Evolutionary conservation across 2,888 invertebrate species (phyloP).

Genomic region (Acanthopleura granulata): DNA sequence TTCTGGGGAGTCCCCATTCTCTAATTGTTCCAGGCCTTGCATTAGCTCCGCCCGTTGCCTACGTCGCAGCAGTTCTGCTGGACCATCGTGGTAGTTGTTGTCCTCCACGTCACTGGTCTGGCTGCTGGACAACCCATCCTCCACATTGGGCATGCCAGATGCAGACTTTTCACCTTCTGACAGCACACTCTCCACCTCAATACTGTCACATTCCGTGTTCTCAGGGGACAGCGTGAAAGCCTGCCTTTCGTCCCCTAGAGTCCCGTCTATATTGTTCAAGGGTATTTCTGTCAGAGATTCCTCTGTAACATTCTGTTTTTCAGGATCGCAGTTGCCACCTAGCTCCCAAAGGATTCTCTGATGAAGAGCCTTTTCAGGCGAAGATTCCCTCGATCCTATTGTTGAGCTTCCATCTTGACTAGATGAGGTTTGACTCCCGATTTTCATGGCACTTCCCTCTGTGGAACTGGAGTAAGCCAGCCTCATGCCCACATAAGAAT

Average conservation of each 20-base stretch:
- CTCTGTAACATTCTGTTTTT: slow-evolving; percentile 55
- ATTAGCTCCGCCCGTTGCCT: slow-evolving; percentile 68
- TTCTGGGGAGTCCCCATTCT: slow-evolving; percentile 17
- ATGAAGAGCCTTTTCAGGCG: slow-evolving; percentile 50
- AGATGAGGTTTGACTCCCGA: slow-evolving; percentile 2
- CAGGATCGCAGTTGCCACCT: slow-evolving; percentile 21
- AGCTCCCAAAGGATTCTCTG: slow-evolving; percentile 41
- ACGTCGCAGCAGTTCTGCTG: slow-evolving; percentile 74
- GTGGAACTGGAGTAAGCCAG: slow-evolving; percentile 73
- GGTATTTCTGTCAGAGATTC: slow-evolving; percentile 66
- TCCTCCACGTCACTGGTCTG: slow-evolving; percentile 90
- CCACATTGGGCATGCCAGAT: slow-evolving; percentile 85
- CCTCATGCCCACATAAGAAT: slow-evolving; percentile 83
- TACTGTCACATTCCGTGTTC: slow-evolving; percentile 92
- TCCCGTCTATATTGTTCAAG: slow-evolving; percentile 69
- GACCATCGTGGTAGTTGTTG: slow-evolving; percentile 72
- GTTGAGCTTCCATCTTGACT: slow-evolving; percentile 14
- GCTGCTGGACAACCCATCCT: slow-evolving; percentile 94
- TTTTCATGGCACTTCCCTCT: slow-evolving; percentile 30
- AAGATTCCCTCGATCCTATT: slow-evolving; percentile 50
- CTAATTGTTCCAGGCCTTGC: slow-evolving; percentile 35
- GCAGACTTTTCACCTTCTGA: slow-evolving; percentile 62
- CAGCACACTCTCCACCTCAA: slow-evolving; percentile 80
- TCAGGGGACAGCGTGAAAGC: slow-evolving; percentile 93
- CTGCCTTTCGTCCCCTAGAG: slow-evolving; percentile 75